Evolutionary conservation across 2,797 vertebrate genomes (phyloP).

Genomic region (Ispidina lecontei): DNA sequence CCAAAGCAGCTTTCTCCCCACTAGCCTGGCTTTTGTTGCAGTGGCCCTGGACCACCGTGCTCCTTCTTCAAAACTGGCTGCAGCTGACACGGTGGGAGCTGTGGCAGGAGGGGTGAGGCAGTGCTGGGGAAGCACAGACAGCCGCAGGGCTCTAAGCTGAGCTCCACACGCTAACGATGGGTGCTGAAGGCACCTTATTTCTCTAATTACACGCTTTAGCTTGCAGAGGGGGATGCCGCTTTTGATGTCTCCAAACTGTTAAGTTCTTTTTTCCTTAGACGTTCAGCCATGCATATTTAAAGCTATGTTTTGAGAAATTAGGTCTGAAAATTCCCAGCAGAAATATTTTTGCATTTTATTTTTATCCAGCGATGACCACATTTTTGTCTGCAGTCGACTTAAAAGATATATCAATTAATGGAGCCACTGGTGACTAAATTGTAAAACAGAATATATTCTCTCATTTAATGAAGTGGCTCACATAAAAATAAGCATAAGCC

Average conservation of each 20-base stretch:
- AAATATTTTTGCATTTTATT: conserved; percentile 6
- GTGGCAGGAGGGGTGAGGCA: fast-evolving
- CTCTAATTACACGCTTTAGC: not conserved
- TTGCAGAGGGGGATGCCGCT: not conserved
- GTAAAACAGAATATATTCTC: not conserved
- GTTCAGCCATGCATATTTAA: conserved; percentile 50
- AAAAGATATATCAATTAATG: conserved; percentile 25
- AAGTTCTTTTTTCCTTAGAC: conserved; percentile 21
- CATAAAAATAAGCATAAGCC: conserved; percentile 2
- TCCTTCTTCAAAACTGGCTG: not conserved
- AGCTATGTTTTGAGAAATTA: conserved; percentile 10
- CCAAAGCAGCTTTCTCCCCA: not conserved
- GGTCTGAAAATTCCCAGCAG: conserved; percentile 54
- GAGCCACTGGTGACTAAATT: conserved; percentile 5
- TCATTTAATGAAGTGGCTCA: not conserved
- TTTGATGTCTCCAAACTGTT: not conserved
- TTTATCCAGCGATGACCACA: conserved; percentile 33
- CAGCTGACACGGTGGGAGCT: fast-evolving
- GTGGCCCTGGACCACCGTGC: not conserved
- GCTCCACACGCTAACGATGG: not conserved
- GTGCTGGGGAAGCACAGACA: not conserved
- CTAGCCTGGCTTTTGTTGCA: not conserved
- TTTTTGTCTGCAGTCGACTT: conserved; percentile 15
- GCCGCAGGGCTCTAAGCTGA: fast-evolving
- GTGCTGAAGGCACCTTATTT: not conserved